Evolutionary conservation across 2,888 invertebrate genomes (phyloP), one percentile per base, ranked within the genome.

Genomic region (Busseola fusca): DNA sequence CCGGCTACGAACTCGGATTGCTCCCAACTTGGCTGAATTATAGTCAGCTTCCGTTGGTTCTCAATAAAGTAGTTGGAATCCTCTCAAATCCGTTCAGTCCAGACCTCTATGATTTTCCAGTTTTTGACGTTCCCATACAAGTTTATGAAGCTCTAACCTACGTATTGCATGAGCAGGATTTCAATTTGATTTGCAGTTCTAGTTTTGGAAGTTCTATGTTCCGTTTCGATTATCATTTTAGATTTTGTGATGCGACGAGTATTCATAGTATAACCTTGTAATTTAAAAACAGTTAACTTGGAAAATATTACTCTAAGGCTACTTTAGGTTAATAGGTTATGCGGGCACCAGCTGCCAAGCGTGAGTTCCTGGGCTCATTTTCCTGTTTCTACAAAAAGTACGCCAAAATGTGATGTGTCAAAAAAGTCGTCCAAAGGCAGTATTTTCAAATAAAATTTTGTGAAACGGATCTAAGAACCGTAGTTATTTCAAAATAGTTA

Each of bases 1-100:
- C 80, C 80, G 84, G 80, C 83, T 82, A 78, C 81, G 68, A 86
- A 86, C 83, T 91, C 90, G 89, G 91, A 89, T 86, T 79, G 83
- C 74, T 63, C 86, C 90, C 91, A 91, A 90, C 85, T 88, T 74
- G 71, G 58, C 74, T 90, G 87, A 91, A 84, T 90, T 91, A 91
- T 88, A 74, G 79, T 76, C 75, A 76, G 78, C 81, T 71, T 72
- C 81, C 78, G 76, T 80, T 78, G 80, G 82, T 78, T 82, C 77
- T 75, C 76, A 87, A 89, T 89, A 90, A 89, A 91, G 88, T 90
- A 88, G 90, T 90, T 89, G 79, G 83, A 87, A 88, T 87, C 88
- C 82, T 84, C 83, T 86, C 87, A 84, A 81, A 87, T 86, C 86
- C 83, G 83, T 79, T 87, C 87, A 86, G 81, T 83, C 60, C 83